A percentile compares a stretch with the other conserved stretches of the same genome.
Evolutionary conservation across 2,888 invertebrate genomes (phyloP).

Genomic region (Drosophila stalkeri): DNA sequence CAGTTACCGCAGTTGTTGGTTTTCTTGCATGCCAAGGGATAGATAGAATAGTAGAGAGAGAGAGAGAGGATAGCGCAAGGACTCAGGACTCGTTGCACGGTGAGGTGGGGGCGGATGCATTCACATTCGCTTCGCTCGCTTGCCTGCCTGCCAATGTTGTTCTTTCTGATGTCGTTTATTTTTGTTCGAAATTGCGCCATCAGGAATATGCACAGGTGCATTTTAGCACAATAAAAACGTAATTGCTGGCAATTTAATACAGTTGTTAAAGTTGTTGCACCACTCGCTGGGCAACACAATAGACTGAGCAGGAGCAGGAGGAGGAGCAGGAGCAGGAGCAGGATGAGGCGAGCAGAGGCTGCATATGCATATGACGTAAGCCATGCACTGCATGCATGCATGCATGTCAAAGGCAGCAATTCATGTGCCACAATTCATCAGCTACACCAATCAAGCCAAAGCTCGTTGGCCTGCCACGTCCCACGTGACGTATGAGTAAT

Average conservation of each 20-base stretch:
- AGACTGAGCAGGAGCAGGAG: neutral
- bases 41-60: neutral
- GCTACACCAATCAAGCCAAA: slow-evolving; percentile 13
- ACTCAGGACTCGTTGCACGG: neutral
- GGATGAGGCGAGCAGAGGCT: neutral
- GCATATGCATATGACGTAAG: neutral
- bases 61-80: neutral
- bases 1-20: slow-evolving; percentile 76
- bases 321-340: neutral
- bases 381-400: neutral
- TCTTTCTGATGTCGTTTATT: slow-evolving; percentile 81
- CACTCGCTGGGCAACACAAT: neutral
- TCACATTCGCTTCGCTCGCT: no score
- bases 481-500: slow-evolving; percentile 71
- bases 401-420: slow-evolving; percentile 32
- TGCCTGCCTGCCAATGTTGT: slow-evolving; percentile 64
- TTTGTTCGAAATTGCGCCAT: slow-evolving; percentile 82
- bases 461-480: slow-evolving; percentile 3
- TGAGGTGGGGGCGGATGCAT: no score
- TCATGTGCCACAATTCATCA: slow-evolving; percentile 44
- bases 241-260: slow-evolving; percentile 80
- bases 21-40: slow-evolving; percentile 49
- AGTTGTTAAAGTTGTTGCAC: slow-evolving; percentile 67
- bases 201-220: slow-evolving; percentile 82
- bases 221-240: slow-evolving; percentile 82